These are phyloP conservation scores for Isoperla grammatica DNA, from an alignment of 2,888 invertebrate genomes.

Conservation along the genomic window DNA sequence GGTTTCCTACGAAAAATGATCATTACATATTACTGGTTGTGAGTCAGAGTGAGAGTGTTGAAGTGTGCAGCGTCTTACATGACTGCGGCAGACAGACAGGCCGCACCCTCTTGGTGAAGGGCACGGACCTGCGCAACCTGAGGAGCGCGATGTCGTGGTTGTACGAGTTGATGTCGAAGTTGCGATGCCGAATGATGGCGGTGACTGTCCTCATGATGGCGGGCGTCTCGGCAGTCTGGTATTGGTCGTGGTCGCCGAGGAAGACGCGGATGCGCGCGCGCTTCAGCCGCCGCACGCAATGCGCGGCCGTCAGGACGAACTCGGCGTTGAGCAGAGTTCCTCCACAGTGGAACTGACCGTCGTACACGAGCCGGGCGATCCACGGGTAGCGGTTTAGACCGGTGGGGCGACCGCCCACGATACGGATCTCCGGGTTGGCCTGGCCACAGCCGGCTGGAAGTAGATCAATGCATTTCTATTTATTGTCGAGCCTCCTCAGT, in stretches of 20 bases:
- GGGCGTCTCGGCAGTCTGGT: slow-evolving; percentile 56
- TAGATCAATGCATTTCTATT: background rate
- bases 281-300: slow-evolving; percentile 74
- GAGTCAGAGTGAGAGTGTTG: too few species aligned
- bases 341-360: slow-evolving; percentile 85
- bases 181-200: slow-evolving; percentile 69
- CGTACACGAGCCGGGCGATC: slow-evolving; percentile 80
- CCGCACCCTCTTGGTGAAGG: slow-evolving; percentile 66
- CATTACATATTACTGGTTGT: too few species aligned
- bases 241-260: slow-evolving; percentile 80
- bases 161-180: slow-evolving; percentile 79
- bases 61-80: slow-evolving; percentile 46
- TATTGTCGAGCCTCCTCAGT: too few species aligned
- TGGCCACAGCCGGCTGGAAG: slow-evolving; percentile 61
- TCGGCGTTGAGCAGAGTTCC: slow-evolving; percentile 76
- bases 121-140: slow-evolving; percentile 68
- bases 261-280: slow-evolving; percentile 76
- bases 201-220: slow-evolving; percentile 79
- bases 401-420: slow-evolving; percentile 78
- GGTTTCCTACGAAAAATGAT: too few species aligned
- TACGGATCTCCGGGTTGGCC: slow-evolving; percentile 78
- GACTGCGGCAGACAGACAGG: slow-evolving; percentile 73
- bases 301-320: slow-evolving; percentile 81
- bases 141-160: slow-evolving; percentile 82
- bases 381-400: slow-evolving; percentile 80